These are phyloP conservation scores for Heterodera carotae DNA, from an alignment of 1,140 invertebrate species.

Conservation along the genomic window DNA sequence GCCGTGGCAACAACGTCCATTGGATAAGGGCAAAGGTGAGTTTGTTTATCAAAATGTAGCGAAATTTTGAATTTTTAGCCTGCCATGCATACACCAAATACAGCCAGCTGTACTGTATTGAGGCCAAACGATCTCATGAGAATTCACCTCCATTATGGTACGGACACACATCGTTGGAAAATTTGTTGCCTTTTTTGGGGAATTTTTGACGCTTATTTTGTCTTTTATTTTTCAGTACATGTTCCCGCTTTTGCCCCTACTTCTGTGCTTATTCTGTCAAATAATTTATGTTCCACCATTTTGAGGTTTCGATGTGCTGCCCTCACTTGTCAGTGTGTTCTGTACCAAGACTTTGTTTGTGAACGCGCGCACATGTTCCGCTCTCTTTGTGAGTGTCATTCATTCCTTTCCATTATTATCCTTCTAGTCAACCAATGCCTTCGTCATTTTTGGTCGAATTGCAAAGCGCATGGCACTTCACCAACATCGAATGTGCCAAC, in stretches of 20 bases:
- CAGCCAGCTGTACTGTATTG: background rate
- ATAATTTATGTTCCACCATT: too few species aligned
- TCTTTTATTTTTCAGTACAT: too few species aligned
- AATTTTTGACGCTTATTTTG: too few species aligned
- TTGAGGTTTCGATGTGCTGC: constrained; percentile 19
- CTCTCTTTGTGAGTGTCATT: constrained; percentile 21
- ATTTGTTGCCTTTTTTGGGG: too few species aligned
- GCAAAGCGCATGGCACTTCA: constrained; percentile 22
- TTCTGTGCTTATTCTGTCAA: too few species aligned
- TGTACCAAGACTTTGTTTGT: constrained; percentile 29
- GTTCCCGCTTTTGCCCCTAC: too few species aligned
- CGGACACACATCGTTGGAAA: background rate
- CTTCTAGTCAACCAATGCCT: background rate
- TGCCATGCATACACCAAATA: background rate
- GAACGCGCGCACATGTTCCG: constrained; percentile 12
- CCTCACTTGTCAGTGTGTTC: constrained; percentile 2
- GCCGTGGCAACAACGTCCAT: constrained; percentile 13
- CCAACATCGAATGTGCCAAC: constrained; percentile 25
- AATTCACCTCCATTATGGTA: constrained; percentile 34
- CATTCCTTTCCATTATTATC: background rate
- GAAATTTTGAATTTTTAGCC: background rate
- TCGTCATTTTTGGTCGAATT: constrained; percentile 27
- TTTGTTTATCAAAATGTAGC: background rate
- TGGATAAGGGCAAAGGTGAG: constrained; percentile 14
- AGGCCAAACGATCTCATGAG: constrained; percentile 20